Percentiles rank a stretch among this genome's conserved stretches.
Conservation (phyloP, 1,140 invertebrate species). For the Macrobrachium rosenbergii region DNA sequence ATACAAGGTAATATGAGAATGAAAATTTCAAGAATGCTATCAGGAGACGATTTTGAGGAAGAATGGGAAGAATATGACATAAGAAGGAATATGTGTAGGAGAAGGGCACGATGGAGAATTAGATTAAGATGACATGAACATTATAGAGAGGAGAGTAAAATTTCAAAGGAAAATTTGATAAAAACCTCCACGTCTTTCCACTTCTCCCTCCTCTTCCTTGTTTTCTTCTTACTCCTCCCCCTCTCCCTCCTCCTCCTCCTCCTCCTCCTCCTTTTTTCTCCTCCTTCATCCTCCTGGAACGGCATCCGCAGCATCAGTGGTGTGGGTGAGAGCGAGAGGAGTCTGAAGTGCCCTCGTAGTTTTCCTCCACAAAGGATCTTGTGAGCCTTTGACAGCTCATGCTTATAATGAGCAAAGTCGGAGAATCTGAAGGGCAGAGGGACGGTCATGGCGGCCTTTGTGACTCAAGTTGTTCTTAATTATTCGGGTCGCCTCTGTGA, state of each 20-base stretch:
- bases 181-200: too few species aligned
- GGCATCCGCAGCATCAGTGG: not conserved
- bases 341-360: constrained; percentile 41
- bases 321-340: not conserved
- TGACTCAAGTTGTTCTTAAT: constrained; percentile 58
- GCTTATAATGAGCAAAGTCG: constrained; percentile 64
- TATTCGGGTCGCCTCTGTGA: constrained; percentile 54
- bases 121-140: too few species aligned
- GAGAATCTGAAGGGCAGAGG: constrained; percentile 48
- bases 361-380: constrained; percentile 57
- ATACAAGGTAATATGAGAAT: too few species aligned
- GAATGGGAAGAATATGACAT: too few species aligned
- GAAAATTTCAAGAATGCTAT: too few species aligned
- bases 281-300: not conserved
- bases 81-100: too few species aligned
- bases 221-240: not conserved
- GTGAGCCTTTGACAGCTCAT: constrained; percentile 58
- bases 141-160: too few species aligned
- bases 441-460: constrained; percentile 60
- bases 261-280: not conserved
- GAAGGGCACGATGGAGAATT: too few species aligned
- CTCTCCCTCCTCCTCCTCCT: not conserved
- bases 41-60: too few species aligned
- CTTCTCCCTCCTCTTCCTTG: not conserved
- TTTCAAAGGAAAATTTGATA: not conserved